Evolutionary conservation across 2,888 invertebrate genomes (phyloP), one percentile per base, ranked within the genome.

Genomic region (Spilosoma lubricipeda): DNA sequence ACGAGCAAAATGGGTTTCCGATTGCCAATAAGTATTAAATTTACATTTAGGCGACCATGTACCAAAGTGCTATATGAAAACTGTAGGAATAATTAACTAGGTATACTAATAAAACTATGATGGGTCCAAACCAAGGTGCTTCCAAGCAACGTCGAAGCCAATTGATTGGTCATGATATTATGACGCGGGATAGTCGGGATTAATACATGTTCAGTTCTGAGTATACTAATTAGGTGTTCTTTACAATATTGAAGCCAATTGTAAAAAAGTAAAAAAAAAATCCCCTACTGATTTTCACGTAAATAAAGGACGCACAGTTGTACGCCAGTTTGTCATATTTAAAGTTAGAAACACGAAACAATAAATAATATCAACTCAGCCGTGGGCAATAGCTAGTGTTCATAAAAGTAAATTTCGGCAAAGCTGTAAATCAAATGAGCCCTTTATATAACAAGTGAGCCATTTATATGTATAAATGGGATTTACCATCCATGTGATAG

Each of bases 11-110:
- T 74, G 65, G 64, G 33, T 66, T 70, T 36, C 39, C 13, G 67
- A 77, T 73, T 65, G 69, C 68, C 72, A 76, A 76, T 64, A 36
- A 42, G 59, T 33, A 64, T 72, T 69, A 72, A 72, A 75, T 71
- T 42, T n/a, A 48, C 63, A 48, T 68, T 68, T 36, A 15, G 45
- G 20, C 27, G 27, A 13, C 11, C 64, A 63, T 30, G 65, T 45
- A 48, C 65, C 64, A 71, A 64, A 70, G 13, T 42, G 70, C 42
- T 45, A 11, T 30, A 20, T 30, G 11, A 30, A 67, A 45, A 48
- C 15, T 30, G 30, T 48, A 59, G 59, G 27, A 59, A 45, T 67
- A 67, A 9, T 27, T 45, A 45, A 67, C 27, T 42, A n/a, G n/a
- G n/a, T n/a, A 67, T 67, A 39, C 15, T 48, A 1, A 20, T 48